These are phyloP conservation scores for Anoplius nigerrimus DNA, from an alignment of 2,888 invertebrate species.

Conservation along the genomic window DNA sequence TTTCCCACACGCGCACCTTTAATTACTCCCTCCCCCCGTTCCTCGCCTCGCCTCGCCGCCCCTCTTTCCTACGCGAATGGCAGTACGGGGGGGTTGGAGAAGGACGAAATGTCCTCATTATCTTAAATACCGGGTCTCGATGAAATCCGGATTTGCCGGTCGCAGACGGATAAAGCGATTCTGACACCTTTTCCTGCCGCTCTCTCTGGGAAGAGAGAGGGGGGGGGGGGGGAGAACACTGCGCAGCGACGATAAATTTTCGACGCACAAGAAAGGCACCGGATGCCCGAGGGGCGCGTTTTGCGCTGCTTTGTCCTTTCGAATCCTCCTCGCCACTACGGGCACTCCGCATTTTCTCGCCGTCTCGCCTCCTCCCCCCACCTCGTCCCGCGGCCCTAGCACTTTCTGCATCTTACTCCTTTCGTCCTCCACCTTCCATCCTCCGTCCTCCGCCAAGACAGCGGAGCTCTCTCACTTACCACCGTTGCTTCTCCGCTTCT, in stretches of 20 bases:
- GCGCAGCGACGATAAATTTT: conserved; percentile 46
- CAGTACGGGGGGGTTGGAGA: conserved; percentile 5
- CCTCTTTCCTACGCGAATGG: not conserved
- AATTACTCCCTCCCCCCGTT: conserved; percentile 29
- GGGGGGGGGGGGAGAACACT: not conserved
- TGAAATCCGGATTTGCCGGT: conserved; percentile 46
- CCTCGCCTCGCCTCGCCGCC: too few species aligned
- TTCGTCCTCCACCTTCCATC: not conserved
- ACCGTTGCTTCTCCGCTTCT: conserved; percentile 30
- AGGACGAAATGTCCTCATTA: conserved; percentile 40
- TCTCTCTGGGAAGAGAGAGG: not conserved
- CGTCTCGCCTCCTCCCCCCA: conserved; percentile 11
- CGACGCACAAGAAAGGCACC: conserved; percentile 36
- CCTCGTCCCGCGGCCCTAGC: conserved; percentile 4
- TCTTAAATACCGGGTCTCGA: conserved; percentile 48
- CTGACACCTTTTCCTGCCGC: not conserved
- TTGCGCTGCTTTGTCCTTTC: conserved; percentile 55
- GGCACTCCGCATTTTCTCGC: conserved; percentile 22
- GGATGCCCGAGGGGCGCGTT: conserved; percentile 44
- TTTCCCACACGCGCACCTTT: conserved; percentile 43
- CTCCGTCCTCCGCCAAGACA: not conserved
- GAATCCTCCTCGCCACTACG: conserved; percentile 33
- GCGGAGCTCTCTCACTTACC: conserved; percentile 22
- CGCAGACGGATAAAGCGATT: not conserved
- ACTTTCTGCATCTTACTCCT: conserved; percentile 1